Evolutionary conservation across 2,113 vertebrate species (phyloP), one percentile per base, ranked within the genome.

Genomic region (Oryzias javanicus): DNA sequence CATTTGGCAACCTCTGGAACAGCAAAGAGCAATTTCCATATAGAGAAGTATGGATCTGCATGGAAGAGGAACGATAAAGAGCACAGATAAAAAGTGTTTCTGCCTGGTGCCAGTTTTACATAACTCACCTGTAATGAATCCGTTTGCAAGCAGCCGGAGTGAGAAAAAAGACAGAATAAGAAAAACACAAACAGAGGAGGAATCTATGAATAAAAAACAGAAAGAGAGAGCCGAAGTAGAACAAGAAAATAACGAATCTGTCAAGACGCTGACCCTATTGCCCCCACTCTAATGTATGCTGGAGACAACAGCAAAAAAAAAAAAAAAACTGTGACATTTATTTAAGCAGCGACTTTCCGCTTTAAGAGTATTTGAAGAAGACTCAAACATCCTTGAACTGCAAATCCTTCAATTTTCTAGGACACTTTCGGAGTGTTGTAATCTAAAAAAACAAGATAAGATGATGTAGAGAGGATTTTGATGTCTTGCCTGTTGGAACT

Each of bases 21-120:
- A 14, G 35, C 49, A 58, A 41, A 35, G 14, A 25, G 55, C 22
- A 47, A 87, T 85, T 88, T 82, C 73, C 80, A 88, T 84, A 59
- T 58, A 74, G 82, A 86, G 84, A 59, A 52, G 55, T 55, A 55
- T 5, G 44, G 48, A 66, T 73, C 42, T 71, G 61, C 10, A 6
- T 44, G 50, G 25, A 55, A 51, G 65, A 70, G 19, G 55, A n/a
- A 20, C 35, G 42, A 47, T 22, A 20, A 48, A 61, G 60, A 4
- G 54, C 64, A 12, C 49, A 41, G 27, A 52, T 14, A 46, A 42
- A n/a, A 57, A 17, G 29, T 2, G 51, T 51, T 70, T 53, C 22
- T 66, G 35, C 29, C 42, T 48, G 50, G 42, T 41, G 42, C 41
- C 56, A 20, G 13, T 14, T 63, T 40, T 63, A 57, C 47, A 66